A percentile compares a stretch with the other conserved stretches of the same genome.
phyloP scores from a whole-genome alignment of 1,140 invertebrate species.

The Ctenoplectra terminalis region DNA sequence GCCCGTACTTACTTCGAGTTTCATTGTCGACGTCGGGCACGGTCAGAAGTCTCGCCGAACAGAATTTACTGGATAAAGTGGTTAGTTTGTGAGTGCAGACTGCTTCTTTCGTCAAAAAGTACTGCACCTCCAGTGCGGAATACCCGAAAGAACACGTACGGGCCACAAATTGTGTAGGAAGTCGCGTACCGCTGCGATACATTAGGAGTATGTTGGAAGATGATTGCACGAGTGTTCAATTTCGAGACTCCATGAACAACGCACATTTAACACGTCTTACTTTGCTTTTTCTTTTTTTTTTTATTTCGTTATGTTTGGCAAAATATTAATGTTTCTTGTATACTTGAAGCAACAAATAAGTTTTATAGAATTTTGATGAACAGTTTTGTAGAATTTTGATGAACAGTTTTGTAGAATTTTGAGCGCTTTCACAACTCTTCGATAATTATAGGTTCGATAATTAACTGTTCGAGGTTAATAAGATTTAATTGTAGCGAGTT shows the following conservation, averaged over 20 bases:
- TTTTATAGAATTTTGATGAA: too few relatives aligned
- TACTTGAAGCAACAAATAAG: too few relatives aligned
- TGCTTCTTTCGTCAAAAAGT: slow-evolving; percentile 21
- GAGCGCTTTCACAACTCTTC: too few relatives aligned
- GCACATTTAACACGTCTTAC: neutral
- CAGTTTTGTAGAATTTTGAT: too few relatives aligned
- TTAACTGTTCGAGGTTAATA: too few relatives aligned
- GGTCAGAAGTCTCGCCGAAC: slow-evolving; percentile 22
- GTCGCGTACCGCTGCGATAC: neutral
- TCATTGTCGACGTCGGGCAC: slow-evolving; percentile 22
- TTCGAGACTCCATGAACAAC: neutral
- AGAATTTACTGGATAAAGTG: slow-evolving; percentile 19
- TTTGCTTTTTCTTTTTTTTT: too few relatives aligned
- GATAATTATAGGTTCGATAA: too few relatives aligned
- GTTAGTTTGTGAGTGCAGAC: neutral
- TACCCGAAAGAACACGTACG: neutral
- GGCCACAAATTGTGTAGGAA: slow-evolving; percentile 7
- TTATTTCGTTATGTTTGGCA: too few relatives aligned
- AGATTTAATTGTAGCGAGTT: too few relatives aligned
- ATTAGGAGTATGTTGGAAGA: neutral
- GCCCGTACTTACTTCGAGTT: neutral
- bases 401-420: too few relatives aligned
- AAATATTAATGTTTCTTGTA: too few relatives aligned
- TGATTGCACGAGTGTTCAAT: neutral
- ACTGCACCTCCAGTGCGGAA: neutral